Base-by-base conservation (phyloP, 1,140 invertebrate genomes). In the Drosophila kohkoa region DNA sequence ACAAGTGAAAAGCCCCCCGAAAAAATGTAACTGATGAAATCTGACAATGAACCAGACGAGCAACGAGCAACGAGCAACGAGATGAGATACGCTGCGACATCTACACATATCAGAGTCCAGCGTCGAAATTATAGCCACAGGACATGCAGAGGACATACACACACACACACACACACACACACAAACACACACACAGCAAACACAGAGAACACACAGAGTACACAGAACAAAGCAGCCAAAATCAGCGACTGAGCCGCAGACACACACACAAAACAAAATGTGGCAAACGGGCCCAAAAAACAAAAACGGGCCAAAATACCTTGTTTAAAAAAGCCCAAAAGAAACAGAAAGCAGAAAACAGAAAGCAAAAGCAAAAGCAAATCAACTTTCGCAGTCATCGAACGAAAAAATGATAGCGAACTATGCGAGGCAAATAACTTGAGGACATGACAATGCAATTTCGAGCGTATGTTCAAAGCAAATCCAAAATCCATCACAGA, bases 391-490 rank as follows among this genome's bases (percentile, higher is more conserved):
- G 28, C 4, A 52, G 10, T 25, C 20, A 25, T 25, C 20, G 20
- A 10, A 35, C 8, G 8, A n/a, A 43, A 20, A 46, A 16, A 15
- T 41, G 55, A 32, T 38, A 65, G 55, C 13, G 48, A 43, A 41
- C 66, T 70, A 71, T 71, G 64, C 30, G 54, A 46, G 32, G 54
- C 60, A 87, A 87, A 86, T 86, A 86, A 75, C 82, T 86, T 87
- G 82, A 82, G 82, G 82, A 87, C 83, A 82, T 76, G 82, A 77
- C 83, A 87, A 86, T 88, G 83, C 82, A 86, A 86, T 86, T 87
- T 86, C 65, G 55, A 77, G 63, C 68, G 55, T 66, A 63, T 75
- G 79, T 66, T 76, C 63, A 38, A 49, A 62, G 65, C 66, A 66
- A 83, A 75, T 69, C 64, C 52, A 74, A 74, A 69, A 48, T 30